A percentile compares a stretch with the other conserved stretches of the same genome.
phyloP scores from a whole-genome alignment of 2,113 vertebrate genomes.

The Toxotes jaculatrix region DNA sequence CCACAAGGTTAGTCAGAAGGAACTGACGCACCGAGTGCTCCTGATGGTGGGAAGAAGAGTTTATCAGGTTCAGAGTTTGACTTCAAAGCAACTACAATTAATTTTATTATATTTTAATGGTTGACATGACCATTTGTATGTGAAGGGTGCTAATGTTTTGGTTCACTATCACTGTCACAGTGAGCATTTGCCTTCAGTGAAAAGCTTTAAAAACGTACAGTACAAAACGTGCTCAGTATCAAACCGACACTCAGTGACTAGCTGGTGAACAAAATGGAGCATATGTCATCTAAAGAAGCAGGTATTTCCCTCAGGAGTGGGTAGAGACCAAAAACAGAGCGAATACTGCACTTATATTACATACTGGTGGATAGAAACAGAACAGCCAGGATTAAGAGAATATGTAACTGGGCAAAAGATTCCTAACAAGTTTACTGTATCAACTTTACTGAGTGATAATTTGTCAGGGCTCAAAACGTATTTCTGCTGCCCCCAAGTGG shows the following conservation, averaged over 20 bases:
- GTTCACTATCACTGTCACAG: too few relatives aligned
- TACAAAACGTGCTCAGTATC: too few relatives aligned
- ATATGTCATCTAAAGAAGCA: not conserved
- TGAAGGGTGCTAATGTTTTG: too few relatives aligned
- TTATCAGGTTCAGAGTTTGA: not conserved
- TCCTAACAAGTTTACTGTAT: too few relatives aligned
- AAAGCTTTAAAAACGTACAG: too few relatives aligned
- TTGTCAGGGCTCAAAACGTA: not conserved
- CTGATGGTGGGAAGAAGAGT: conserved; percentile 65
- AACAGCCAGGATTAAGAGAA: too few relatives aligned
- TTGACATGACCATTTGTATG: not conserved
- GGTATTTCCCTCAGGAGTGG: not conserved
- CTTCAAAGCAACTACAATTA: not conserved
- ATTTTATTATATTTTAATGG: not conserved
- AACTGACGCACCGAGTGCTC: conserved; percentile 89
- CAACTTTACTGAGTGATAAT: too few relatives aligned
- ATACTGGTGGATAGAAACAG: too few relatives aligned
- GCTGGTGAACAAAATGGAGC: not conserved
- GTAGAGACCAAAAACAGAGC: not conserved
- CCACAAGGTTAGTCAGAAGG: conserved; percentile 93
- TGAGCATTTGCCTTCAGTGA: too few relatives aligned
- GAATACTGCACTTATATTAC: too few relatives aligned
- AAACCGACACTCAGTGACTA: not conserved
- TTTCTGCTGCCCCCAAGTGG: not conserved
- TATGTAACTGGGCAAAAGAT: too few relatives aligned